Evolutionary conservation across 2,797 vertebrate genomes (phyloP).

Genomic region (Antrozous pallidus): DNA sequence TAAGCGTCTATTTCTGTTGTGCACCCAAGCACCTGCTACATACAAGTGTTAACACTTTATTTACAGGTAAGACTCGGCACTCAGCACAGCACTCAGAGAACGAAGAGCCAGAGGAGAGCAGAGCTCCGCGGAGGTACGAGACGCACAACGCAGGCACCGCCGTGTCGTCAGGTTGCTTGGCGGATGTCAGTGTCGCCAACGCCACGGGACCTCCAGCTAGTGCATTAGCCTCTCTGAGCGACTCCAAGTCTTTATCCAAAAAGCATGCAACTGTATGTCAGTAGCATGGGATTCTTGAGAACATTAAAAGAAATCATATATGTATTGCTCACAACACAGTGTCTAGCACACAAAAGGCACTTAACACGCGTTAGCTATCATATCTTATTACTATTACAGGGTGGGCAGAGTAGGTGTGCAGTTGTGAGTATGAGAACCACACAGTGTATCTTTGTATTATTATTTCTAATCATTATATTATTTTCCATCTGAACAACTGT

Average conservation of each 20-base stretch:
- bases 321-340: too few relatives aligned
- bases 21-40: neutral
- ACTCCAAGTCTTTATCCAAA: neutral
- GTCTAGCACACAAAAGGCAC: neutral
- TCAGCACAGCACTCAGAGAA: neutral
- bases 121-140: neutral
- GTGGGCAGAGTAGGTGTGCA: neutral
- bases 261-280: neutral
- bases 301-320: neutral
- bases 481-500: neutral
- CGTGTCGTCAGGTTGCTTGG: neutral
- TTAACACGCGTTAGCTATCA: neutral
- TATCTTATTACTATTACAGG: neutral
- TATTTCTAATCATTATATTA: neutral
- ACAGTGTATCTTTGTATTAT: neutral
- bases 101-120: neutral
- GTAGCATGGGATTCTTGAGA: neutral
- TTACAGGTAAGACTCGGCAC: neutral
- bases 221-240: neutral
- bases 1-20: neutral
- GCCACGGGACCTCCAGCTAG: neutral
- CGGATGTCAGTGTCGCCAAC: too few relatives aligned
- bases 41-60: neutral
- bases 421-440: too few relatives aligned
- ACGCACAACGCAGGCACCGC: accelerated